Base-by-base conservation (phyloP, 1,140 invertebrate species). In the Bombus pyrosoma region DNA sequence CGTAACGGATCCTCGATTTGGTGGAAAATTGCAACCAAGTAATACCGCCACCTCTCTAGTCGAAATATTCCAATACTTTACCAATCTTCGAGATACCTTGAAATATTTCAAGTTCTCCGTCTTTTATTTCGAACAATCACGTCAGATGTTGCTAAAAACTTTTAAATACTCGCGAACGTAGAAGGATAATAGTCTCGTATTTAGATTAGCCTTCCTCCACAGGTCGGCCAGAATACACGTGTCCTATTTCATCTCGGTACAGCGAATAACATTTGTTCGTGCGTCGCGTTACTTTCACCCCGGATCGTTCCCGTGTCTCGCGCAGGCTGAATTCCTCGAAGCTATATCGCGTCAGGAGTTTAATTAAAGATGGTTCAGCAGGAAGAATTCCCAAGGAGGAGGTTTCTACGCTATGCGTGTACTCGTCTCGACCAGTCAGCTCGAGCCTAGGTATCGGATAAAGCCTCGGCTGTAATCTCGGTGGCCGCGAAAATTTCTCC, bases 311-410 rank as follows among this genome's bases (percentile, higher is more conserved):
- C 34, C 10, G 62, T 53, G 53, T 62, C 37, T 64, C 34, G 72
- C 47, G 71, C 71, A 72, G 6, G 22, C 28, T 37, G 37, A 32
- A 83, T 83, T 77, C 82, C 64, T 57, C 47, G 47, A 28, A 59
- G 62, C 47, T 57, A 69, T 77, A 83, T 68, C 75, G 75, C 34
- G 75, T 78, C 74, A 84, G 82, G 22, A 18, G 74, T 84, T 84
- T 84, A 84, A 84, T 84, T 84, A 78, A 84, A 84, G 82, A 68
- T 68, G 39, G 82, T 71, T 32, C 57, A 57, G 37, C 74, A 3
- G 37, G 74, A 74, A 53, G 74, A 68, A 78, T 84, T 69, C 82
- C 28, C 62, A 41, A 80, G 37, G n/a, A 47, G 53, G 69, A 34
- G 47, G 66, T 84, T 41, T 72, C 47, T n/a, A 22, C 37, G 57